phyloP scores from a whole-genome alignment of 2,113 vertebrate species.

The Pollimyrus isidori region DNA sequence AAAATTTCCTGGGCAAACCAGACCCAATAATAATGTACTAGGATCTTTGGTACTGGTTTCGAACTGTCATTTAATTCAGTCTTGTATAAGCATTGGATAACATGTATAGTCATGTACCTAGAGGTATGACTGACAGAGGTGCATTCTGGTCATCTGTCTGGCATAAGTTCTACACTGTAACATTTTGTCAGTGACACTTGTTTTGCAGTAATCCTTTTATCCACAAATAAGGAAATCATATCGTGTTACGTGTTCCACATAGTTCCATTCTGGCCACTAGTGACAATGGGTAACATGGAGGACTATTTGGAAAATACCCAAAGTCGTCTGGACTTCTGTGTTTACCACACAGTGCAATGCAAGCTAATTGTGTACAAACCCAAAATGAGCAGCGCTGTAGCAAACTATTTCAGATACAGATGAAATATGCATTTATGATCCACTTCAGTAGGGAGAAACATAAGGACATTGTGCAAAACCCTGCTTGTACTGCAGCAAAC shows the following conservation, averaged over 20 bases:
- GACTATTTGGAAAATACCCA: neutral
- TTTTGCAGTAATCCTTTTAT: neutral
- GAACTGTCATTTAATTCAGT: neutral
- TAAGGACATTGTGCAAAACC: conserved; percentile 55
- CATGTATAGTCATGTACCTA: neutral
- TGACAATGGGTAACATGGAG: neutral
- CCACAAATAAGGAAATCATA: neutral
- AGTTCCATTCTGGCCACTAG: neutral
- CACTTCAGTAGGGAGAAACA: conserved; percentile 47
- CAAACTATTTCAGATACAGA: neutral
- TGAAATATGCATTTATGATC: conserved; percentile 50
- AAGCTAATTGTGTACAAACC: neutral
- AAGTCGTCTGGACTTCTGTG: neutral
- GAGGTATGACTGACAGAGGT: neutral
- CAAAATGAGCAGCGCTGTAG: neutral
- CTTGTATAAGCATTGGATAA: neutral
- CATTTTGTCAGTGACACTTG: neutral
- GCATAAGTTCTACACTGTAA: neutral
- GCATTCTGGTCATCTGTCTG: neutral
- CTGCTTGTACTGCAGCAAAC: conserved; percentile 39
- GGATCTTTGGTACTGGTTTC: neutral
- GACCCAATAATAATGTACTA: neutral
- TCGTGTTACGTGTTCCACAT: neutral
- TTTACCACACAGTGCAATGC: neutral
- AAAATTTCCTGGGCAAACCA: neutral